Base-by-base conservation (phyloP, 2,888 invertebrate species). In the Cecidostiba fungosa region DNA sequence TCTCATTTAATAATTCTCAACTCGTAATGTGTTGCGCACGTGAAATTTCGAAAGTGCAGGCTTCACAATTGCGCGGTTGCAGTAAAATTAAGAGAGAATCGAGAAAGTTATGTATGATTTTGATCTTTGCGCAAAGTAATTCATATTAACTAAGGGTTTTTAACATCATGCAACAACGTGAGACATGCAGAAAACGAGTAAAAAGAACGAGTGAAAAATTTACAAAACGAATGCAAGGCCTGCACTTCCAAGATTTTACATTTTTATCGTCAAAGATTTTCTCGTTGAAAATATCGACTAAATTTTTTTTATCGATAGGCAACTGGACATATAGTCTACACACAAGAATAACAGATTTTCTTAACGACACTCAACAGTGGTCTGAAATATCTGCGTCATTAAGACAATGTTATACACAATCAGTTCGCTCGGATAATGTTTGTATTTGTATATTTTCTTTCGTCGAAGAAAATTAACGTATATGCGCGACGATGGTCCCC, bases 21-120 rank as follows among this genome's bases (percentile, higher is more conserved):
- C 54, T 80, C 14, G 66, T 32, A 39, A 50, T 47, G 32, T 62
- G 19, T 81, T 62, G 70, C 39, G 66, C 19, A 23, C 69, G 66
- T 74, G 77, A 84, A 82, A 85, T 80, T 80, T 85, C 82, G 85
- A 85, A 85, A 87, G 74, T 87, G 87, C 87, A 87, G 87, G 85
- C 82, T 29, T 79, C 32, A 26, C 74, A 36, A 47, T n/a, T 43
- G 62, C 43, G n/a, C 32, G 54, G 50, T 62, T 78, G n/a, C n/a
- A n/a, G n/a, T n/a, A 29, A 66, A 39, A 77, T 36, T 29, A 50
- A 39, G 43, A 84, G 79, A 79, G 78, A 79, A 66, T 73, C 39
- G 73, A 83, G 47, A 72, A 29, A 77, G 36, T 74, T 19, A n/a
- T 59, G 29, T 19, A 23, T 73, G 32, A 3, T 62, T 62, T n/a